phyloP scores from a whole-genome alignment of 2,888 invertebrate species.

The Ormyrus nitidulus region DNA sequence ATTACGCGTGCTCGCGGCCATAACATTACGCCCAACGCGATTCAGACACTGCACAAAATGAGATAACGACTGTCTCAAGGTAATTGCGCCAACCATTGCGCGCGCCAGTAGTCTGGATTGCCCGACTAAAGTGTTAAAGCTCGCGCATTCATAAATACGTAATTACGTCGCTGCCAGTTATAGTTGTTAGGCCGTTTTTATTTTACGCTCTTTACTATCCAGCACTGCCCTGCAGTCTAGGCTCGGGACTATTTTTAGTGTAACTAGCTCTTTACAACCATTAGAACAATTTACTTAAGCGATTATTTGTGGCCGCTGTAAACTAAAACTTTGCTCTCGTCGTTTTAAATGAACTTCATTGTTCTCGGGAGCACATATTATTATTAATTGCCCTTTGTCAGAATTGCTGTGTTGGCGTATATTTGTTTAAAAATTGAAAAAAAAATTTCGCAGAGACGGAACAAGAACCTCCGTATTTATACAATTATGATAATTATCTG shows the following conservation, averaged over 20 bases:
- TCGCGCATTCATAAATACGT: constrained; percentile 21
- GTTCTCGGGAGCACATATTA: background rate
- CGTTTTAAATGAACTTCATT: background rate
- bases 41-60: constrained; percentile 37
- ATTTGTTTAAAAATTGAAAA: no score
- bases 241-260: no score
- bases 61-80: constrained; percentile 44
- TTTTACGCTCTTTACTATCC: no score
- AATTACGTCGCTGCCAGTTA: background rate
- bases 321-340: background rate
- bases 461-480: no score
- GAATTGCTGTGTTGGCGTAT: no score
- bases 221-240: no score
- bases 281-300: background rate
- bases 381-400: no score
- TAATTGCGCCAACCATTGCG: constrained; percentile 20
- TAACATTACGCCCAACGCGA: constrained; percentile 29
- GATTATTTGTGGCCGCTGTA: background rate
- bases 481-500: no score
- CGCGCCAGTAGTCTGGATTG: background rate
- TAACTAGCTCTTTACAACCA: no score
- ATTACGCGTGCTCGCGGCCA: constrained; percentile 9
- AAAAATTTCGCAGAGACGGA: no score
- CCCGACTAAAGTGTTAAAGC: background rate
- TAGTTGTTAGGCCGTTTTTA: background rate